phyloP scores from a whole-genome alignment of 2,888 invertebrate species.

The Chrysolina haemoptera region DNA sequence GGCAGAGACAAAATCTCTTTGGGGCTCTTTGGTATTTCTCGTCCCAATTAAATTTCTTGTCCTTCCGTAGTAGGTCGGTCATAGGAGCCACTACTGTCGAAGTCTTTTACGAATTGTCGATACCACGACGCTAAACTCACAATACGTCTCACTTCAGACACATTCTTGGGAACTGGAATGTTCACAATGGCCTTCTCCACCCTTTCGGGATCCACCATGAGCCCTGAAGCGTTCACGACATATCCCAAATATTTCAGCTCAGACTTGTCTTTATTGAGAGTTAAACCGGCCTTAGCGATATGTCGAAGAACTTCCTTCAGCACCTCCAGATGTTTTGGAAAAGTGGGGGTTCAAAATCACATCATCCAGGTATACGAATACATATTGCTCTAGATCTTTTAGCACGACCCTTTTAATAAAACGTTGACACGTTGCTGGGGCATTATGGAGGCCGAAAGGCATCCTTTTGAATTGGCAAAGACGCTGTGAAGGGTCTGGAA shows the following conservation, averaged over 20 bases:
- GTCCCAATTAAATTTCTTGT: slow-evolving; percentile 28
- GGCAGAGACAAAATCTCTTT: slow-evolving; percentile 27
- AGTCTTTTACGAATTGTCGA: slow-evolving; percentile 37
- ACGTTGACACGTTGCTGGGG: slow-evolving; percentile 55
- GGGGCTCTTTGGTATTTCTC: slow-evolving; percentile 21
- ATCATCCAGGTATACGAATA: slow-evolving; percentile 56
- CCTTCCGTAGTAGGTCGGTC: slow-evolving; percentile 36
- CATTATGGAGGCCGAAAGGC: slow-evolving; percentile 55
- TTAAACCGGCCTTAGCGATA: slow-evolving; percentile 48
- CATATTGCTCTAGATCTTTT: slow-evolving; percentile 48
- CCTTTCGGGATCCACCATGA: slow-evolving; percentile 28
- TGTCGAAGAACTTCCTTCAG: slow-evolving; percentile 48
- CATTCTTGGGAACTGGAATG: slow-evolving; percentile 31
- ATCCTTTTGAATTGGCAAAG: slow-evolving; percentile 55
- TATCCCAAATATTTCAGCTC: slow-evolving; percentile 34
- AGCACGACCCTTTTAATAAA: slow-evolving; percentile 51
- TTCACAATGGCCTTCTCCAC: slow-evolving; percentile 22
- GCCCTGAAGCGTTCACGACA: slow-evolving; percentile 24
- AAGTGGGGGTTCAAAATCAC: slow-evolving; percentile 49
- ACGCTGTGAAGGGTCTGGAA: slow-evolving; percentile 51
- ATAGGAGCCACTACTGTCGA: slow-evolving; percentile 37
- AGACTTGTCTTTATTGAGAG: slow-evolving; percentile 40
- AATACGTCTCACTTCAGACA: slow-evolving; percentile 38
- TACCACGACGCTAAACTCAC: slow-evolving; percentile 42
- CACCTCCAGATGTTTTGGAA: slow-evolving; percentile 44